Base-by-base conservation (phyloP, 2,888 invertebrate species). In the Carterocephalus palaemon region DNA sequence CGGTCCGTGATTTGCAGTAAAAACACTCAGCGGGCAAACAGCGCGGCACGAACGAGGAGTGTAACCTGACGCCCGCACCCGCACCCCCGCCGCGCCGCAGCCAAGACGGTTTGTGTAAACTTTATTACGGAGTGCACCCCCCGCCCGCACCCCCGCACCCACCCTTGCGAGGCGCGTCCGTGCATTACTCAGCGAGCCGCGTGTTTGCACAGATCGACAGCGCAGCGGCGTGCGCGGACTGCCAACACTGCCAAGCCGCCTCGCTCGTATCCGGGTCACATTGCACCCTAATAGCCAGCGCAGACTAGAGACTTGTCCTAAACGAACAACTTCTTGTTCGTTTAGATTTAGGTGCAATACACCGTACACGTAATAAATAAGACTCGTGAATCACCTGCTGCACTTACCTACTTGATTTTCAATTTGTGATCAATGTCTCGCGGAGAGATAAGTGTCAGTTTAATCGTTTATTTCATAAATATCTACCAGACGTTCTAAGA, bases 21-120 rank as follows among this genome's bases (percentile, higher is more conserved):
- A 82, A 84, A 81, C 79, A 82, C 68, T 70, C 57, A 62, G 59
- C 60, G 74, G 73, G 69, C 71, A 66, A 71, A 71, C 68, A 31
- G 71, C 60, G 61, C 59, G 60, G 65, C 60, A 67, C 67, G 68
- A 62, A 61, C 64, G 49, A 57, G 56, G 62, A 66, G 72, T 67
- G 77, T 69, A 75, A 75, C 70, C 64, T 63, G 71, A 75, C 64
- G 62, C 75, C 57, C 64, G 65, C 63, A 53, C 59, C 60, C 66
- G 62, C 76, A 56, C 65, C 66, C 64, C 53, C 59, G 60, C 56
- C 47, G 52, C 54, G 64, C 68, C 69, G 66, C 70, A 68, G 63
- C 72, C 70, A 74, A 80, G 78, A 75, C 73, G 73, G 76, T 79
- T 76, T 79, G 72, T 81, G 81, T 81, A 83, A 83, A 85, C 81